Evolutionary conservation across 1,140 invertebrate genomes (phyloP).

Genomic region (Diabrotica virgifera): DNA sequence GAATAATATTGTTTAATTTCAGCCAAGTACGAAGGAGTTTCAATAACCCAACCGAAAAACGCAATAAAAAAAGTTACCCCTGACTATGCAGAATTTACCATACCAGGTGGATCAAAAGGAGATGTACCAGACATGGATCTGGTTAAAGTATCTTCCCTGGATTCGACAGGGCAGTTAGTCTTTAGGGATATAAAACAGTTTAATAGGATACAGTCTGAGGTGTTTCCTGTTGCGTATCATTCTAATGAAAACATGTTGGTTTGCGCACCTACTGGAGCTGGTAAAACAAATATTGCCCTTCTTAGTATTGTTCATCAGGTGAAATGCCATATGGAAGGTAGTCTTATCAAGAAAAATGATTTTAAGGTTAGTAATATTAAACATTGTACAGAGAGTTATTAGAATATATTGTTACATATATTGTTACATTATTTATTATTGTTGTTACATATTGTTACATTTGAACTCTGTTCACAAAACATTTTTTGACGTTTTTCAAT

Average conservation of each 20-base stretch:
- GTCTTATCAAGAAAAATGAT: conserved; percentile 81
- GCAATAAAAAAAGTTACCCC: conserved; percentile 68
- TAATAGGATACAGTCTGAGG: conserved; percentile 90
- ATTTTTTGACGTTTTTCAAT: no score
- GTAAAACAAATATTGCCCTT: conserved; percentile 98
- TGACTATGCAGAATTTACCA: conserved; percentile 82
- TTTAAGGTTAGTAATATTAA: conserved; percentile 72
- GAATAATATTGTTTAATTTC: conserved; percentile 6
- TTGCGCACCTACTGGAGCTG: conserved; percentile 94
- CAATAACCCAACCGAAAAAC: conserved; percentile 45
- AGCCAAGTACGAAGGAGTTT: conserved; percentile 35
- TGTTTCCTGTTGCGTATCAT: conserved; percentile 92
- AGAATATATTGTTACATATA: neutral
- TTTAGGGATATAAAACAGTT: conserved; percentile 84
- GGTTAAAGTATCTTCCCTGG: conserved; percentile 64
- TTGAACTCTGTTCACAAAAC: no score
- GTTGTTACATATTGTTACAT: no score
- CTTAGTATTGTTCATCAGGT: conserved; percentile 89
- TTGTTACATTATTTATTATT: no score
- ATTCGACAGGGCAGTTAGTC: conserved; percentile 81
- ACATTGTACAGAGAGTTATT: neutral
- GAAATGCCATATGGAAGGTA: conserved; percentile 76
- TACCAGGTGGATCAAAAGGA: conserved; percentile 72
- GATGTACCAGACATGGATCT: conserved; percentile 63
- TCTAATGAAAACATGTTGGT: conserved; percentile 96